Base-by-base conservation (phyloP, 2,888 invertebrate species). In the Neoitamus cyanurus region DNA sequence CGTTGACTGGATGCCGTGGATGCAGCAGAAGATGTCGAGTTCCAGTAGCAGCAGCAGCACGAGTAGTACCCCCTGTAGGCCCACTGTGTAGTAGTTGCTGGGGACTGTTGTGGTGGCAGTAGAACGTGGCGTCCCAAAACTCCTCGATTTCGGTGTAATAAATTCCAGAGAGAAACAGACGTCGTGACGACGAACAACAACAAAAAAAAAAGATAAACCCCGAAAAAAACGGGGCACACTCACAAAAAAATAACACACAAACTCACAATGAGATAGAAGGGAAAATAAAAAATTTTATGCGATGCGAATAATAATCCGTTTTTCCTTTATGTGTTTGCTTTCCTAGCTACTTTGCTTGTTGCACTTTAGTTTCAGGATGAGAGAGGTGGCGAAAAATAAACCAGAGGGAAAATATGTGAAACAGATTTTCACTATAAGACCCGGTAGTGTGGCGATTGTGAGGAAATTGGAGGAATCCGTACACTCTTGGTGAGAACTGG, bases 231-330 rank as follows among this genome's bases (percentile, higher is more conserved):
- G 6, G 37, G 20, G 58, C 15, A 58, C 58, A 58, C 58, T 36
- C 73, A 36, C 75, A 75, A 25, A 72, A 2, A 72, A 15, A 70
- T 7, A 15, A 46, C 28, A 77, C 46, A 77, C 42, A 20, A 78
- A 31, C 15, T 46, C 31, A 42, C 73, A 20, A 34, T 34, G 9
- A 15, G 11, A 73, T 25, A 37, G 25, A 73, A 73, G 36, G 36
- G 34, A 78, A 78, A 31, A 78, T 78, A 31, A 78, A 28, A 7
- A 42, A 42, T 48, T 78, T 78, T 78, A 15, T 75, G 78, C 58
- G 28, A 78, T 78, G 31, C 58, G 48, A 58, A 78, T 48, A 58
- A 78, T 58, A 78, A 78, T 48, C 78, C 58, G 31, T n/a, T 78
- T 48, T 75, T 58, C 58, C 48, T 78, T 15, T 78, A 48, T 78